phyloP scores from a whole-genome alignment of 2,888 invertebrate genomes.

The Volucella bombylans region DNA sequence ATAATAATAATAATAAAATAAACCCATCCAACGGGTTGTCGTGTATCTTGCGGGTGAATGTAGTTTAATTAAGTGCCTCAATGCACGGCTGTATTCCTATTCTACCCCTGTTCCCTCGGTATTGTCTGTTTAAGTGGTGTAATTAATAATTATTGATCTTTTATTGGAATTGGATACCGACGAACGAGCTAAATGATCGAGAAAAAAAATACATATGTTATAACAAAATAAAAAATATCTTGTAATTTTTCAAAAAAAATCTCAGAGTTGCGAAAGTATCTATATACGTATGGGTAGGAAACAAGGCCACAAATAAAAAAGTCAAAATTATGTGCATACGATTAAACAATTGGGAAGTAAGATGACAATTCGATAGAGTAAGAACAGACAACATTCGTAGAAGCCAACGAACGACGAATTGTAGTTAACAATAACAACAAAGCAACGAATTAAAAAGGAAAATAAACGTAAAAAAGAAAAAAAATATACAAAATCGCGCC shows the following conservation, averaged over 20 bases:
- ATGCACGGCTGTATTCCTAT: slow-evolving; percentile 19
- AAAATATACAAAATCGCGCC: slow-evolving; percentile 16
- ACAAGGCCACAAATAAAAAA: slow-evolving; percentile 28
- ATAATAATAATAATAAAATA: slow-evolving; percentile 33
- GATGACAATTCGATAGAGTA: slow-evolving; percentile 20
- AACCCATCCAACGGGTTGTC: slow-evolving; percentile 64
- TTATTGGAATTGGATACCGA: not conserved
- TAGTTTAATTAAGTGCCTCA: slow-evolving; percentile 56
- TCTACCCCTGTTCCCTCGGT: not conserved
- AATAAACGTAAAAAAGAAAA: not conserved
- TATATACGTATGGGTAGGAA: not conserved
- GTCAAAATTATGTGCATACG: slow-evolving; percentile 44
- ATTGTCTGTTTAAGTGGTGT: slow-evolving; percentile 39
- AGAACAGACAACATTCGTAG: slow-evolving; percentile 30
- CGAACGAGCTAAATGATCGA: slow-evolving; percentile 1
- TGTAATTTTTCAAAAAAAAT: not conserved
- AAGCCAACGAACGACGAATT: slow-evolving; percentile 54
- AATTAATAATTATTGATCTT: slow-evolving; percentile 63
- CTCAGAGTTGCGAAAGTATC: not conserved
- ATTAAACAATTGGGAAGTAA: slow-evolving; percentile 43
- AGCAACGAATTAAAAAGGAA: slow-evolving; percentile 4
- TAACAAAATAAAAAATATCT: not conserved
- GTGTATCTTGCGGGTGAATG: slow-evolving; percentile 63
- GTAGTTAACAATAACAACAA: slow-evolving; percentile 50
- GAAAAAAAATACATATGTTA: no score